Conservation (phyloP, 2,113 vertebrate genomes). For the Cyprichromis sp. region DNA sequence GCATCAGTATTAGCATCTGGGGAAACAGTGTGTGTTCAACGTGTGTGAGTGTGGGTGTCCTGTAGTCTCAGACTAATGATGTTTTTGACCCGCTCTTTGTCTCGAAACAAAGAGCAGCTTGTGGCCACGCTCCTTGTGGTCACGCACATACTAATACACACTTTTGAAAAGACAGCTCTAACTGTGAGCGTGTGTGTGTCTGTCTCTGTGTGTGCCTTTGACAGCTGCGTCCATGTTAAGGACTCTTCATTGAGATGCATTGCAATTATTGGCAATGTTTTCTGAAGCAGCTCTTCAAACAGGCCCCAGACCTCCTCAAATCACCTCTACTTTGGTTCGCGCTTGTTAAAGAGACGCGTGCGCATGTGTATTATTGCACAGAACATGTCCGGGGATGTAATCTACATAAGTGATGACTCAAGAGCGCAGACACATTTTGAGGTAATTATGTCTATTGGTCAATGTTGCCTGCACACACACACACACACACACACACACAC, state of each 20-base stretch:
- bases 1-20: conserved; percentile 40
- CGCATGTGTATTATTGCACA: background rate
- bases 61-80: conserved; percentile 28
- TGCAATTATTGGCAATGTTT: conserved; percentile 46
- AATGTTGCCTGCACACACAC: background rate
- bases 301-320: background rate
- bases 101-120: conserved; percentile 46
- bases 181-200: background rate
- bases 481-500: background rate
- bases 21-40: conserved; percentile 3
- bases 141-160: conserved; percentile 1
- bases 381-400: conserved; percentile 1
- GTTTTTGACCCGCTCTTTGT: conserved; percentile 52
- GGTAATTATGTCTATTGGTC: conserved; percentile 41
- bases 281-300: conserved; percentile 55
- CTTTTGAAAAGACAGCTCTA: background rate
- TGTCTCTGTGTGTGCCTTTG: conserved; percentile 11
- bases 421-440: conserved; percentile 28
- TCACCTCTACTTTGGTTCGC: background rate
- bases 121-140: conserved; percentile 11
- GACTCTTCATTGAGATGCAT: conserved; percentile 59
- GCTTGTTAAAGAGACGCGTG: background rate
- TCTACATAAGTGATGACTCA: conserved; percentile 47
- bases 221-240: conserved; percentile 43
- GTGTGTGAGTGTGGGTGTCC: background rate